Percentiles rank a stretch among this genome's conserved stretches.
These are phyloP conservation scores for Rhopalosiphum padi DNA, from an alignment of 1,140 invertebrate genomes.

Conservation along the genomic window DNA sequence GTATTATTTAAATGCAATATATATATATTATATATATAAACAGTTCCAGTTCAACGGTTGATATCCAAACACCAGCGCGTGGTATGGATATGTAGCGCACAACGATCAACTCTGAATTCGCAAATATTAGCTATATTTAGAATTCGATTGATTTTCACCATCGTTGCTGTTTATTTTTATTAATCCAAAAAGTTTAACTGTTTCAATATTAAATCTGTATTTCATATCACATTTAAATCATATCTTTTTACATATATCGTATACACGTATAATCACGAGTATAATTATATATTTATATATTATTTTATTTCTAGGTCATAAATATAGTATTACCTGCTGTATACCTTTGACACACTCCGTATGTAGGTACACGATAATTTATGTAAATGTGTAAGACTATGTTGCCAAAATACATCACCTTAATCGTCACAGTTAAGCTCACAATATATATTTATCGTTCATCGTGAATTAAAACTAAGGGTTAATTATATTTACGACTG, in stretches of 20 bases:
- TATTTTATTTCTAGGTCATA: neutral
- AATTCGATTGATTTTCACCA: neutral
- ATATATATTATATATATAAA: neutral
- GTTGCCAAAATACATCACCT: neutral
- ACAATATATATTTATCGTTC: neutral
- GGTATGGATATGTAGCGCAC: neutral
- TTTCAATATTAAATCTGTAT: neutral
- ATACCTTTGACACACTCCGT: neutral
- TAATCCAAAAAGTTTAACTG: neutral
- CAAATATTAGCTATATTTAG: neutral
- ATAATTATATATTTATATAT: neutral
- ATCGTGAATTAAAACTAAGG: neutral
- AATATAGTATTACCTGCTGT: neutral
- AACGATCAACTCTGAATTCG: neutral
- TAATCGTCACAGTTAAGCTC: neutral
- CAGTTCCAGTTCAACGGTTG: neutral
- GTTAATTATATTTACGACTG: neutral
- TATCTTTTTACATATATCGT: neutral
- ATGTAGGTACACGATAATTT: neutral
- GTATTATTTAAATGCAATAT: neutral
- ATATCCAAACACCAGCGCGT: neutral
- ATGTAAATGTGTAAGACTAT: neutral
- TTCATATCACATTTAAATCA: neutral
- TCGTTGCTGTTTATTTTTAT: neutral
- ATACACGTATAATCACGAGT: neutral